These are phyloP conservation scores for Falco rusticolus DNA, from an alignment of 2,797 vertebrate genomes.

Conservation along the genomic window DNA sequence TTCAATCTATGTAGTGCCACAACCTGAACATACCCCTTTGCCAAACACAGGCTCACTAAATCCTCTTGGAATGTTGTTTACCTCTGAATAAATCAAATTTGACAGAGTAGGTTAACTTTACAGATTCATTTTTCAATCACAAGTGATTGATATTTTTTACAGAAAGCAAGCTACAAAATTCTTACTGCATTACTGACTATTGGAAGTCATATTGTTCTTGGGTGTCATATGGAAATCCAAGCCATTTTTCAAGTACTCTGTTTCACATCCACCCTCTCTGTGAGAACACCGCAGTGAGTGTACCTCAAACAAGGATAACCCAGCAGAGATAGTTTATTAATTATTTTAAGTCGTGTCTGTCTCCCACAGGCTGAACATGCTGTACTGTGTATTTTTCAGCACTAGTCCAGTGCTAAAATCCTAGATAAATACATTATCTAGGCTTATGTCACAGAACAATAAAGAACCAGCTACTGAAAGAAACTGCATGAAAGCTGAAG, in stretches of 20 bases:
- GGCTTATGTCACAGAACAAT: not conserved
- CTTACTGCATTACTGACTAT: constrained; percentile 67
- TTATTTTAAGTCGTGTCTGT: constrained; percentile 51
- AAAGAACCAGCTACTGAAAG: not conserved
- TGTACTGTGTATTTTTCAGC: constrained; percentile 23
- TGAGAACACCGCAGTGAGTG: constrained; percentile 14
- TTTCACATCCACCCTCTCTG: constrained; percentile 6
- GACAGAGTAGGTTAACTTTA: constrained; percentile 80
- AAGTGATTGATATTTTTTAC: constrained; percentile 80
- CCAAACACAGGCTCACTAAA: constrained; percentile 80
- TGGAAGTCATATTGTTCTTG: constrained; percentile 75
- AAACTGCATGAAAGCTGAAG: not conserved
- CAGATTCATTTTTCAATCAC: constrained; percentile 81
- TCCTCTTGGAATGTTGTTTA: constrained; percentile 84
- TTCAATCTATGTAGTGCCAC: constrained; percentile 77
- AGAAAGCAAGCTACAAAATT: constrained; percentile 76
- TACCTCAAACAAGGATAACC: constrained; percentile 42
- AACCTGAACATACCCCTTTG: constrained; percentile 80
- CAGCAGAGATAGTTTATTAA: constrained; percentile 58
- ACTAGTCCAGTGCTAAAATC: constrained; percentile 16
- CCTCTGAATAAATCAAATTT: constrained; percentile 82
- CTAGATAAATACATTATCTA: constrained; percentile 42
- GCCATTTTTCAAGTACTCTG: constrained; percentile 73
- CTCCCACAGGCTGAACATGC: constrained; percentile 25
- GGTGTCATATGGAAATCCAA: constrained; percentile 70